Percentiles rank a stretch among this genome's conserved stretches.
Conservation (phyloP, 2,113 vertebrate genomes). For the Solea senegalensis region DNA sequence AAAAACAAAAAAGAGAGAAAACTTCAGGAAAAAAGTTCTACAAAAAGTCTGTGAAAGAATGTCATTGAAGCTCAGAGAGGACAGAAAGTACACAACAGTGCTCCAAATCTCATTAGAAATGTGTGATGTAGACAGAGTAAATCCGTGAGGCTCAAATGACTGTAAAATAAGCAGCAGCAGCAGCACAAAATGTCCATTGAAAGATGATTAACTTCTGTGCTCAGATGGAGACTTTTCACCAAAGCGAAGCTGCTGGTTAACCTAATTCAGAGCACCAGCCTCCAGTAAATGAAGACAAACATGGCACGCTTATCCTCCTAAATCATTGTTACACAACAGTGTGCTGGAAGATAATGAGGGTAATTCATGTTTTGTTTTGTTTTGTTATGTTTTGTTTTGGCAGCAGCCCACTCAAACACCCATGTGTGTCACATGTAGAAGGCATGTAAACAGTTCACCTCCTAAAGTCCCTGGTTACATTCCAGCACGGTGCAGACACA, state of each 20-base stretch:
- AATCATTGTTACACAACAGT: background rate
- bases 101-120: slow-evolving; percentile 8
- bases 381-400: background rate
- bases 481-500: slow-evolving; percentile 55
- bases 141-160: slow-evolving; percentile 10
- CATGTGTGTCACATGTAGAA: slow-evolving; percentile 19
- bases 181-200: slow-evolving; percentile 35
- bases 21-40: too few species aligned
- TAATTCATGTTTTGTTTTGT: background rate
- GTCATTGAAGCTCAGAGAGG: background rate
- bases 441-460: slow-evolving; percentile 59
- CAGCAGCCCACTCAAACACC: slow-evolving; percentile 8
- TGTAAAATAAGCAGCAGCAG: slow-evolving; percentile 28
- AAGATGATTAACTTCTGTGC: slow-evolving; percentile 52
- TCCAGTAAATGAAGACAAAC: background rate
- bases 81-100: background rate
- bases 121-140: slow-evolving; percentile 28
- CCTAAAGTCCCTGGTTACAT: slow-evolving; percentile 54
- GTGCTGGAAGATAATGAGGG: background rate
- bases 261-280: background rate
- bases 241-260: slow-evolving; percentile 9
- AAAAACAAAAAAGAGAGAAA: background rate
- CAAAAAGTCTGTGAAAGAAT: background rate
- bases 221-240: slow-evolving; percentile 16
- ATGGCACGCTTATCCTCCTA: background rate